Percentiles rank a stretch among this genome's conserved stretches.
Conservation (phyloP, 1,140 invertebrate species). For the Scaptomyza graminum region DNA sequence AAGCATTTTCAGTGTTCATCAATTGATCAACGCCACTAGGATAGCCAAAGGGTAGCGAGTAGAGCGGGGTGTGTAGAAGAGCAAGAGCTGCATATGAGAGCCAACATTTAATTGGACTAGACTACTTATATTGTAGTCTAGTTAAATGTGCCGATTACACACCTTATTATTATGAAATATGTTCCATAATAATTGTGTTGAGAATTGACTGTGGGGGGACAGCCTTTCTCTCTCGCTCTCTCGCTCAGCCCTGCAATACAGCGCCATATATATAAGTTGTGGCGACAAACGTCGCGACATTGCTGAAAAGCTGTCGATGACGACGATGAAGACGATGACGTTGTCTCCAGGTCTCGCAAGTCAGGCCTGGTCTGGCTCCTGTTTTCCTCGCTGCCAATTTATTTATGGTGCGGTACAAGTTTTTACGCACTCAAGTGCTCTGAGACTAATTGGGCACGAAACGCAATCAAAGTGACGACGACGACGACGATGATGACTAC, state of each 20-base stretch:
- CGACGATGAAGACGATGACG: conserved; percentile 29
- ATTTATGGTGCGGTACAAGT: conserved; percentile 83
- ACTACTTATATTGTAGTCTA: conserved; percentile 44
- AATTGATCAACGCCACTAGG: background rate
- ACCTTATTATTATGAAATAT: conserved; percentile 81
- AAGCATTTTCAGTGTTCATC: conserved; percentile 47
- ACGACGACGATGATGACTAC: conserved; percentile 70
- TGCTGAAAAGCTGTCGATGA: conserved; percentile 46
- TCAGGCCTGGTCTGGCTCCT: conserved; percentile 57
- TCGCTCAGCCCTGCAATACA: background rate
- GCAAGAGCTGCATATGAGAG: background rate
- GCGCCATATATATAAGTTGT: conserved; percentile 44
- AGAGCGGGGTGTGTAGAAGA: too few relatives aligned
- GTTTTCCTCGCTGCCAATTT: conserved; percentile 79
- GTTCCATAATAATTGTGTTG: conserved; percentile 62
- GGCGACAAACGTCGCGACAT: conserved; percentile 48
- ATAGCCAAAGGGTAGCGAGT: background rate
- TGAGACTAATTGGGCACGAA: conserved; percentile 83
- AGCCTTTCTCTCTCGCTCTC: conserved; percentile 30
- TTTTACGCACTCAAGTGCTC: conserved; percentile 83
- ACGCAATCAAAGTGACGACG: conserved; percentile 82
- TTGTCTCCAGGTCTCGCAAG: conserved; percentile 5
- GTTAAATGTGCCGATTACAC: conserved; percentile 76
- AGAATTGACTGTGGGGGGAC: conserved; percentile 33
- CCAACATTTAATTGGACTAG: conserved; percentile 48